Evolutionary conservation across 1,140 invertebrate genomes (phyloP), one percentile per base, ranked within the genome.

Genomic region (Himalopsyche phryganea): DNA sequence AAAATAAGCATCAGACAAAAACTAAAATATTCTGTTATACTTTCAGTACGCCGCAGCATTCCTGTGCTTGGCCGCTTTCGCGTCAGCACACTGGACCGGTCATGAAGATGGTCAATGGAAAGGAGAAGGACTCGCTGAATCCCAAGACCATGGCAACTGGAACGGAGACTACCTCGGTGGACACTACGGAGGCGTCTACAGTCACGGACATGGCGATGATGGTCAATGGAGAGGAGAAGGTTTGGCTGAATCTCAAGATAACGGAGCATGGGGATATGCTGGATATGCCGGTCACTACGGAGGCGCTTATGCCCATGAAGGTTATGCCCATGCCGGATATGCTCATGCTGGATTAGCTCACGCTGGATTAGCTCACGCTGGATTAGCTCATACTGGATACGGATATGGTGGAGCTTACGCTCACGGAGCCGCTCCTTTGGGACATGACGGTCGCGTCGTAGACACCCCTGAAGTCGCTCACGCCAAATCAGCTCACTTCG

Each of bases 381-480:
- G 23, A 9, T 18, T 2, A 10, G 20, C 47, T 11, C 11, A 45
- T 19, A 15, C 6, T 19, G 42, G 42, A 17, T 45, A 45, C 11
- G 42, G 42, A 2, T 9, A 28, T 28, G 23, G 23, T 28, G 42
- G 67, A 45, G 15, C 28, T 18, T 65, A 68, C 36, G 65, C 63
- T 51, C 67, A 67, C 45, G 47, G 47, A 4, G 47, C 47, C 28
- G 69, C 67, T 13, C 72, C 72, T 49, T 11, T 49, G 2, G 47
- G 19, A 7, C 47, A 49, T 35, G 47, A 49, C 23, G 72, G 71
- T 1, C 71, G 70, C 58, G 70, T 74, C 32, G 71, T 71, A 44
- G 74, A 74, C 45, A 74, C 74, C 47, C 72, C 73, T 47, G 73
- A 76, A 59, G 73, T 74, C 65, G 72, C 73, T 1, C 74, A 76